Evolutionary conservation across 2,113 vertebrate genomes (phyloP).

Genomic region (Aramus guarauna): DNA sequence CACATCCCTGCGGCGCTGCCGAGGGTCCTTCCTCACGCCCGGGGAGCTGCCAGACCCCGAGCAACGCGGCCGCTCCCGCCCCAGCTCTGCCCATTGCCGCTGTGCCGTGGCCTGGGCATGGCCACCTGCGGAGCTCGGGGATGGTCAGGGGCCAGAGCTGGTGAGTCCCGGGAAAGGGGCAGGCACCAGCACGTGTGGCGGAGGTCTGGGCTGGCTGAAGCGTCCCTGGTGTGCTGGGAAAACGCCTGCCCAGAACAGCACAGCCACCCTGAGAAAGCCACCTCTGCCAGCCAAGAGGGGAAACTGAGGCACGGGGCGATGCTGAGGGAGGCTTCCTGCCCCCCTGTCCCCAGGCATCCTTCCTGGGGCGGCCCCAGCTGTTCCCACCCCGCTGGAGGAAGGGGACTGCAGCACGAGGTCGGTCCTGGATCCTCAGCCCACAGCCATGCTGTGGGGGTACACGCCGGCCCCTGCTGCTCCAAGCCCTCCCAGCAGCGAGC

Average conservation of each 20-base stretch:
- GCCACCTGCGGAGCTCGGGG: neutral
- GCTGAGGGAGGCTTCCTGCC: fast-evolving
- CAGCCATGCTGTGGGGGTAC: fast-evolving
- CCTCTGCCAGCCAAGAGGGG: neutral
- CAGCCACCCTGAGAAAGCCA: neutral
- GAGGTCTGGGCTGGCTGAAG: neutral
- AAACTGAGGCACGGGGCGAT: neutral
- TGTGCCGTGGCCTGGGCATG: neutral
- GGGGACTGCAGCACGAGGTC: neutral
- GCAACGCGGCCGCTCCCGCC: neutral
- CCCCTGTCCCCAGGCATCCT: neutral
- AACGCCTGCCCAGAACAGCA: neutral
- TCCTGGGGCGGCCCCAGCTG: neutral
- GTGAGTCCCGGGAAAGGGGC: neutral
- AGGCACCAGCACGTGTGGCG: fast-evolving
- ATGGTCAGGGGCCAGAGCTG: neutral
- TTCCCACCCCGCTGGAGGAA: neutral
- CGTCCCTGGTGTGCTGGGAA: neutral
- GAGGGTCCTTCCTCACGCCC: neutral
- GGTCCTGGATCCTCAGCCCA: neutral
- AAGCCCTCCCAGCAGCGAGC: neutral
- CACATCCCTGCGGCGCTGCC: neutral
- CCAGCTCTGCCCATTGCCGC: fast-evolving
- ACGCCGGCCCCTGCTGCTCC: neutral
- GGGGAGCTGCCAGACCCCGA: fast-evolving